Evolutionary conservation across 2,797 vertebrate genomes (phyloP).

Genomic region (Clarias fuscus): DNA sequence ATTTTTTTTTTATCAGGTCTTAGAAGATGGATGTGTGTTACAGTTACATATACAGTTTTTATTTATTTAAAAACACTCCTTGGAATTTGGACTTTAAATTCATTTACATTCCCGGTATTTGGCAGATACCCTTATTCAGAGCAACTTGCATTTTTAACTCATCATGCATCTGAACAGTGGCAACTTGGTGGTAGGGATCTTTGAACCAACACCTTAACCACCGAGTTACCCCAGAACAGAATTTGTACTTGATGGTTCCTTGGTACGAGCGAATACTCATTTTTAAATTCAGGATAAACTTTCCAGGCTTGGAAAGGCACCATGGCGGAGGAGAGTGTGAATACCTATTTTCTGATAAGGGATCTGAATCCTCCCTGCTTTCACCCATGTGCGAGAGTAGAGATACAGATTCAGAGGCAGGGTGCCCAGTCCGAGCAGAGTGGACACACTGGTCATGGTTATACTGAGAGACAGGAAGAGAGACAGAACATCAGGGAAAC

Average conservation of each 20-base stretch:
- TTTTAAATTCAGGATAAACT: background rate
- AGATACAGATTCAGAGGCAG: constrained; percentile 67
- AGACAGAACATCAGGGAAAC: background rate
- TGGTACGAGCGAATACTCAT: background rate
- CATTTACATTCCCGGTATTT: too few species aligned
- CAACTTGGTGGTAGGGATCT: too few species aligned
- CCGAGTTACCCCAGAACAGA: too few species aligned
- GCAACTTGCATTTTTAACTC: too few species aligned
- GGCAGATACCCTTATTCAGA: too few species aligned
- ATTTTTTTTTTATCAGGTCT: background rate
- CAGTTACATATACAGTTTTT: background rate
- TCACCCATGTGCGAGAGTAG: constrained; percentile 62
- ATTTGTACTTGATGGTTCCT: too few species aligned
- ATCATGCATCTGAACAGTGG: too few species aligned
- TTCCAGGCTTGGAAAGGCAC: background rate
- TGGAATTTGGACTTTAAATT: background rate
- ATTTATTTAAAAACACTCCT: background rate
- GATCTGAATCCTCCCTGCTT: constrained; percentile 56
- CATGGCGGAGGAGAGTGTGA: background rate
- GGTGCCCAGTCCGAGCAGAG: constrained; percentile 61
- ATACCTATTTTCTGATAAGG: constrained; percentile 70
- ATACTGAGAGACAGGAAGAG: constrained; percentile 56
- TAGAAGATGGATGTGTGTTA: background rate
- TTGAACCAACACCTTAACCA: too few species aligned
- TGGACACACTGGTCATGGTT: constrained; percentile 66